Conservation (phyloP, 2,113 vertebrate species). For the Himantopus leucocephalus region DNA sequence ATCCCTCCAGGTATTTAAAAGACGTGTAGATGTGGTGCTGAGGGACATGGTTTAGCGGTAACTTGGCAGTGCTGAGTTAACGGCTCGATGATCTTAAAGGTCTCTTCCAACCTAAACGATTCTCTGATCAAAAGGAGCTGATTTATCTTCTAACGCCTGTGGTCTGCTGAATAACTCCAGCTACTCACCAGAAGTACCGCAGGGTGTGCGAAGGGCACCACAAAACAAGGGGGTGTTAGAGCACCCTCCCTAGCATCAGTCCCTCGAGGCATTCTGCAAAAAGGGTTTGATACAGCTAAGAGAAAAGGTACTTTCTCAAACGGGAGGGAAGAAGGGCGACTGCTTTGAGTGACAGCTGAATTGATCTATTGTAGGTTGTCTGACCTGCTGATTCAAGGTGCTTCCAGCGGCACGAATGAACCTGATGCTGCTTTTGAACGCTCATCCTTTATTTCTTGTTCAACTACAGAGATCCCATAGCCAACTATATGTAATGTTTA, state of each 20-base stretch:
- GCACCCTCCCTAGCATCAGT: neutral
- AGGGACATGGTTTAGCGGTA: no score
- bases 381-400: neutral
- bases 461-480: neutral
- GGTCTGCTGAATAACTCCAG: neutral
- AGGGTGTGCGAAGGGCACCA: neutral
- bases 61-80: no score
- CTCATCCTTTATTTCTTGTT: neutral
- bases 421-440: neutral
- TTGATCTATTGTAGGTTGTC: neutral
- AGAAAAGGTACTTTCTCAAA: neutral
- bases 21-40: no score
- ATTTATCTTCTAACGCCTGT: neutral
- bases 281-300: accelerated
- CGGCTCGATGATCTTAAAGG: no score
- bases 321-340: neutral
- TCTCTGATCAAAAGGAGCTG: neutral
- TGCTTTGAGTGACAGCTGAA: neutral
- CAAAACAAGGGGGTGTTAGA: neutral
- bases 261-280: neutral
- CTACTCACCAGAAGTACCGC: neutral
- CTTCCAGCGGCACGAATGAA: neutral
- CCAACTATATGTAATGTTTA: neutral
- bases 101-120: no score
- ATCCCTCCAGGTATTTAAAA: no score